Evolutionary conservation across 2,888 invertebrate genomes (phyloP).

Genomic region (Lymantria monacha): DNA sequence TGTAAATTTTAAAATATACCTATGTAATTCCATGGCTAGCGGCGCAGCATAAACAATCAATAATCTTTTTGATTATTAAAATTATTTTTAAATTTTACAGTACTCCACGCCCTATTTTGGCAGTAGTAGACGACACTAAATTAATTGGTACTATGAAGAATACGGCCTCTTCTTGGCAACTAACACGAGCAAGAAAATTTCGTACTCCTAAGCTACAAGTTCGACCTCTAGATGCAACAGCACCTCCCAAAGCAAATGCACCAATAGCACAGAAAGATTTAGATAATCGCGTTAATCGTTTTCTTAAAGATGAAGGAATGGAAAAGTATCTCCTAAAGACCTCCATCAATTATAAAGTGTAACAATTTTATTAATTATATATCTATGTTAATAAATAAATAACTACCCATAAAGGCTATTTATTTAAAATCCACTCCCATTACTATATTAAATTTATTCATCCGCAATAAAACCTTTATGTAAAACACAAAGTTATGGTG

Average conservation of each 20-base stretch:
- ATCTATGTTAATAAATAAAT: too few relatives aligned
- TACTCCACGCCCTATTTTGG: constrained; percentile 52
- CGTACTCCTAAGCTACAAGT: constrained; percentile 54
- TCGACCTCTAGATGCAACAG: constrained; percentile 56
- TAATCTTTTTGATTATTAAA: too few relatives aligned
- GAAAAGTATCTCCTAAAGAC: constrained; percentile 5
- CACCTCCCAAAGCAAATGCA: constrained; percentile 57
- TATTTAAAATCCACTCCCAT: too few relatives aligned
- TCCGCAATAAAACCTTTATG: too few relatives aligned
- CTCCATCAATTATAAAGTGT: background rate
- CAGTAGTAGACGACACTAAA: constrained; percentile 52
- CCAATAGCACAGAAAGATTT: constrained; percentile 62
- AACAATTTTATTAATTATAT: background rate
- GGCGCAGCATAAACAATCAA: too few relatives aligned
- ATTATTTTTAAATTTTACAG: constrained; percentile 34
- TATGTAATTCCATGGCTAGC: too few relatives aligned
- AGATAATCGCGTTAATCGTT: constrained; percentile 56
- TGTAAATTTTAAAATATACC: too few relatives aligned
- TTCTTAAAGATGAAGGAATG: constrained; percentile 42
- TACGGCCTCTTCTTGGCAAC: constrained; percentile 63
- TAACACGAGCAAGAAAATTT: constrained; percentile 67
- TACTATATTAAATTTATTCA: too few relatives aligned
- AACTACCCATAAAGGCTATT: too few relatives aligned
- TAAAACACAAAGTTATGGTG: too few relatives aligned
- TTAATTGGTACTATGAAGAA: constrained; percentile 51